Percentiles rank a stretch among this genome's conserved stretches.
These are phyloP conservation scores for Tapirus terrestris DNA, from an alignment of 2,113 vertebrate genomes.

Conservation along the genomic window DNA sequence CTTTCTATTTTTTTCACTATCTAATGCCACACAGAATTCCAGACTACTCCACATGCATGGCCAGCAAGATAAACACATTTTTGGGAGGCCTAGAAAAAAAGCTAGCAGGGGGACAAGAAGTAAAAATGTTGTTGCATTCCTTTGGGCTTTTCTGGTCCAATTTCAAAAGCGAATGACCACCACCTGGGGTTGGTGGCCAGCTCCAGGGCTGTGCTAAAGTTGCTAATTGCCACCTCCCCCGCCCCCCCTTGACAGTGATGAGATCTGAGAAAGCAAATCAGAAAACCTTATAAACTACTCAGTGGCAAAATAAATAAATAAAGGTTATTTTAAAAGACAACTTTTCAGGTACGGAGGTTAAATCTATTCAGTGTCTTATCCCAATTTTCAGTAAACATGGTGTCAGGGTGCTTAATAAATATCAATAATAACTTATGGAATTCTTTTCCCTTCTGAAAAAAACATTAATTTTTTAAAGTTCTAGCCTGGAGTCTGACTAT, in stretches of 20 bases:
- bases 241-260: neutral
- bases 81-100: neutral
- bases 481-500: neutral
- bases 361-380: neutral
- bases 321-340: slow-evolving; percentile 16
- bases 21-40: slow-evolving; percentile 54
- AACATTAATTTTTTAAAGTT: neutral
- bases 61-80: slow-evolving; percentile 69
- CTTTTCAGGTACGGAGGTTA: neutral
- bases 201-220: too few relatives aligned
- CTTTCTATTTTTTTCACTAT: slow-evolving; percentile 51
- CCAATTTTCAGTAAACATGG: neutral
- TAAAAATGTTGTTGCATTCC: slow-evolving; percentile 57
- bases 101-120: slow-evolving; percentile 29
- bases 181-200: neutral
- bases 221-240: too few relatives aligned
- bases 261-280: neutral
- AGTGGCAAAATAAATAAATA: neutral
- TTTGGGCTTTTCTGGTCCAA: slow-evolving; percentile 45
- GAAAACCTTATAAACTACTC: neutral
- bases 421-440: neutral
- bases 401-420: neutral
- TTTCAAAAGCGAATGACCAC: slow-evolving; percentile 20
- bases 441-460: neutral
- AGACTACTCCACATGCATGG: slow-evolving; percentile 49